phyloP scores from a whole-genome alignment of 2,888 invertebrate species.

The Ochlodes sylvanus region DNA sequence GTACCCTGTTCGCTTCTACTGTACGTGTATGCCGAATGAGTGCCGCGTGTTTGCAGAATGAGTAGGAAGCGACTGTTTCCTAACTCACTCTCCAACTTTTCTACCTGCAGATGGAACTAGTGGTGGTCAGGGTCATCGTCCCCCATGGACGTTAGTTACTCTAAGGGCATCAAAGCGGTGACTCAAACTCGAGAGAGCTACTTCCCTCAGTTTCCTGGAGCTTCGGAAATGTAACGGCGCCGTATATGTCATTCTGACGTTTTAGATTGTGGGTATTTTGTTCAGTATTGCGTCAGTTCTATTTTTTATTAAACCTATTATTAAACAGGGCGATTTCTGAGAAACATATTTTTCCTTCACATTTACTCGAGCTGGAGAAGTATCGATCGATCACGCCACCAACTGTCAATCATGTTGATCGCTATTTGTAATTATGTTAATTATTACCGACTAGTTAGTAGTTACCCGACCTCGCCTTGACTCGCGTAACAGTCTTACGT shows the following conservation, averaged over 20 bases:
- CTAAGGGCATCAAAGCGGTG: too few species aligned
- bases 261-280: background rate
- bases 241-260: conserved; percentile 14
- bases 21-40: too few species aligned
- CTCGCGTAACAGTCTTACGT: background rate
- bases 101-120: too few species aligned
- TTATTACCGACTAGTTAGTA: background rate
- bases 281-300: conserved; percentile 18
- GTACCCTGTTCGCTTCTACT: too few species aligned
- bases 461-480: background rate
- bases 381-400: conserved; percentile 8
- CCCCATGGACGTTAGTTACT: too few species aligned
- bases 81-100: too few species aligned
- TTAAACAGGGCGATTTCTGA: background rate
- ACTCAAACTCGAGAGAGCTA: too few species aligned
- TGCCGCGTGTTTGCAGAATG: too few species aligned
- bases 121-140: too few species aligned
- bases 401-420: conserved; percentile 21
- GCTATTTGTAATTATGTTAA: conserved; percentile 4
- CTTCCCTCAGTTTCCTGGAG: background rate
- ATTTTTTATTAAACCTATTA: conserved; percentile 15
- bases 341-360: conserved; percentile 19
- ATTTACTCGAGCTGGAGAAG: conserved; percentile 8
- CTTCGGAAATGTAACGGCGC: background rate
- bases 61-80: too few species aligned